Percentiles rank a stretch among this genome's conserved stretches.
These are phyloP conservation scores for Trachelus tabidus DNA, from an alignment of 2,888 invertebrate genomes.

Conservation along the genomic window DNA sequence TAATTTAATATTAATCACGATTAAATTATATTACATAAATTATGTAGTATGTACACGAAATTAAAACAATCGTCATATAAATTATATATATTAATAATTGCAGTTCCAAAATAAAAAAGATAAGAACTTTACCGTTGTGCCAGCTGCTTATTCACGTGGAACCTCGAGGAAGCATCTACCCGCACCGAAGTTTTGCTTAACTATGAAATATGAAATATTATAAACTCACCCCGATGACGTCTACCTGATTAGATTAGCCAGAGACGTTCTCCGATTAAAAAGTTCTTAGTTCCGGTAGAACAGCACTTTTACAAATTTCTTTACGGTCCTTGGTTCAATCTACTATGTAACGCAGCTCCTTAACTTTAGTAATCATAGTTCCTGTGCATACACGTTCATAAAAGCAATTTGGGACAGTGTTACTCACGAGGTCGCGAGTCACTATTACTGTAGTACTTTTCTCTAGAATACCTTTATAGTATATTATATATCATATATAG, in stretches of 20 bases:
- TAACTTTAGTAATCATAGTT: neutral
- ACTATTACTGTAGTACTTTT: neutral
- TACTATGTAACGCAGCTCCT: neutral
- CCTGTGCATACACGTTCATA: neutral
- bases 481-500: neutral
- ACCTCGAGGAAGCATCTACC: neutral
- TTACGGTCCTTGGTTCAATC: neutral
- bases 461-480: neutral
- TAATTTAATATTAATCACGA: neutral
- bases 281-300: neutral
- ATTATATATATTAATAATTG: neutral
- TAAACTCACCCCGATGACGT: neutral
- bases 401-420: neutral
- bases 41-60: neutral
- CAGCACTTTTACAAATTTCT: neutral
- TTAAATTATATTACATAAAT: neutral
- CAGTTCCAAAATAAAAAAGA: neutral
- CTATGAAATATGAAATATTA: neutral
- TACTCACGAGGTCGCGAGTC: slow-evolving; percentile 1
- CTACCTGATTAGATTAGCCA: neutral
- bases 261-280: neutral
- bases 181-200: neutral
- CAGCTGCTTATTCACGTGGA: neutral
- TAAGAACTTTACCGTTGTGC: neutral
- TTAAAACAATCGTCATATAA: neutral